Base-by-base conservation (phyloP, 2,113 vertebrate species). In the Lichenostomus cassidix region DNA sequence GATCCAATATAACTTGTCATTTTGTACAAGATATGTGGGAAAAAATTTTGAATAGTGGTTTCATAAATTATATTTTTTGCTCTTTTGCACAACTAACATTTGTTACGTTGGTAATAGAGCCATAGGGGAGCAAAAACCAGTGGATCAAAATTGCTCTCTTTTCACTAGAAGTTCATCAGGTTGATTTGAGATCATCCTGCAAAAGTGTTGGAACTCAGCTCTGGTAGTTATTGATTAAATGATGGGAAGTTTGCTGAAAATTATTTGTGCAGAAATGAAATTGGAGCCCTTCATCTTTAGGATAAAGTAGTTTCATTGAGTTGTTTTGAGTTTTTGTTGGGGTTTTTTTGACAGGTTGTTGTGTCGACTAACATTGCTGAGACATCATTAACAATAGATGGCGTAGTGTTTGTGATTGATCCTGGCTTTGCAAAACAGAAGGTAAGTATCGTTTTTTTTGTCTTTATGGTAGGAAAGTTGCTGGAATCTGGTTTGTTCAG, bases 361-460 rank as follows among this genome's bases (percentile, higher is more conserved):
- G 99, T 99, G 87, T 99, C 99, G 65, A 99, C 99, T 94, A 99
- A 99, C 96, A 99, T 99, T 56, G 99, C 99, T 5, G 99, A 99
- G 97, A 99, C 99, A 10, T 99, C 99, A 76, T 98, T 99, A 97
- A 99, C 99, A 97, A 99, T 99, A 95, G 99, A 99, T 63, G 99
- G 99, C 9, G 99, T 99, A 81, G 99, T 99, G 79, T 99, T 99
- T 98, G 99, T 99, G 96, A 99, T 99, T 95, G 99, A 99, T 98
- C 99, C 99, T 47, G 99, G 99, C 94, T 99, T 99, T 98, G 99
- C 99, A 44, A 99, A 99, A 97, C 99, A 99, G 98, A 99, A 99
- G 98, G 99, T 99, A 98, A 96, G 5, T 33, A 42, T 24, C 25
- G 4, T 49, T 75, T 44, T 0, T 29, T 64, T 52, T 50, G 10